Percentiles rank a stretch among this genome's conserved stretches.
These are phyloP conservation scores for Danionella dracula DNA, from an alignment of 2,797 vertebrate genomes.

Conservation along the genomic window DNA sequence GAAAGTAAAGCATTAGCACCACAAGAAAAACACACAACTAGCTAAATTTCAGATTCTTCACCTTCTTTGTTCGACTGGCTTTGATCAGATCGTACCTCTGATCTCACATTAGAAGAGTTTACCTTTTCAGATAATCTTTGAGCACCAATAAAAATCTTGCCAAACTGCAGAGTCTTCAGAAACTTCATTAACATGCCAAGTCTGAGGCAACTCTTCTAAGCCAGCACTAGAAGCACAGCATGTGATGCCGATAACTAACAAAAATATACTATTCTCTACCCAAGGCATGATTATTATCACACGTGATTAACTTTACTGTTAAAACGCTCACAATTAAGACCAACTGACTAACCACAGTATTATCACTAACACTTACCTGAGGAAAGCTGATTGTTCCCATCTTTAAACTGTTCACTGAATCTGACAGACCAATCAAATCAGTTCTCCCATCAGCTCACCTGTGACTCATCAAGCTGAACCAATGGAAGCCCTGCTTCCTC, in stretches of 20 bases:
- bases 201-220: neutral
- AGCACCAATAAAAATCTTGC: neutral
- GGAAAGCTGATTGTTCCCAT: neutral
- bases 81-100: no score
- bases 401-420: neutral
- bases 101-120: no score
- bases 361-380: no score
- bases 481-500: neutral
- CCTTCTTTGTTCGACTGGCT: no score
- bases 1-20: no score
- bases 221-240: neutral
- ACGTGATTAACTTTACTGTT: no score
- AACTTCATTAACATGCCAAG: no score
- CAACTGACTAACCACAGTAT: neutral
- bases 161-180: neutral
- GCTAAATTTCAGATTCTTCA: no score
- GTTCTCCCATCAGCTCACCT: constrained; percentile 1
- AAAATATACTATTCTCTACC: neutral
- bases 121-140: no score
- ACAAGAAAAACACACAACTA: no score
- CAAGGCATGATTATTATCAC: constrained; percentile 5
- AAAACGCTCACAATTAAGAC: neutral
- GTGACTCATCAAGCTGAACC: neutral
- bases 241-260: neutral
- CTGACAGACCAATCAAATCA: neutral